These are phyloP conservation scores for Microtus montanus DNA, from an alignment of 2,113 vertebrate species.

Conservation along the genomic window DNA sequence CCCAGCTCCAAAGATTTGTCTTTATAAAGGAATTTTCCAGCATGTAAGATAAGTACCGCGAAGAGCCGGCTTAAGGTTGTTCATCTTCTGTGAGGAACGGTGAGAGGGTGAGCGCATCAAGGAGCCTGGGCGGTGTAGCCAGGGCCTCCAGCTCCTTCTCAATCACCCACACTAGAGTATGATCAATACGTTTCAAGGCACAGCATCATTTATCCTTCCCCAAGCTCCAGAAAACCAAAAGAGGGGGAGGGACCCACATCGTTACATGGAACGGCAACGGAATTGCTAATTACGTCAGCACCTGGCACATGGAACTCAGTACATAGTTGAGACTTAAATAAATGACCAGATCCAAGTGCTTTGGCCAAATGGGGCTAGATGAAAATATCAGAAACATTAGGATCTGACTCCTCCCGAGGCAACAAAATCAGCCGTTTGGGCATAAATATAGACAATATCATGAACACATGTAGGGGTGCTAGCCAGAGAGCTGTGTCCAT, in stretches of 20 bases:
- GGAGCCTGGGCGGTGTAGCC: not conserved
- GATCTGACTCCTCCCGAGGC: not conserved
- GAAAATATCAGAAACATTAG: not conserved
- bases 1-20: not conserved
- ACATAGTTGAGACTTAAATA: slow-evolving; percentile 15
- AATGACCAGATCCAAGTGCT: slow-evolving; percentile 14
- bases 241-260: too few relatives aligned
- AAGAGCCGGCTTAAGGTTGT: not conserved
- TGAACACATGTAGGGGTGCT: not conserved
- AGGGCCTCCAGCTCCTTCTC: not conserved
- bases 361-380: not conserved
- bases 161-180: not conserved
- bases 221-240: slow-evolving; percentile 1
- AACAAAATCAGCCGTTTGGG: not conserved
- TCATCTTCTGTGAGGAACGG: not conserved
- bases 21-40: slow-evolving; percentile 1
- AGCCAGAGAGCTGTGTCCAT: not conserved
- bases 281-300: slow-evolving; percentile 32
- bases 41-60: not conserved
- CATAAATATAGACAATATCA: not conserved
- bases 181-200: slow-evolving; percentile 36
- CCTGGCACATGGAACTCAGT: not conserved
- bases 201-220: slow-evolving; percentile 18
- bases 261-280: not conserved
- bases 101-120: not conserved